A percentile compares a stretch with the other conserved stretches of the same genome.
These are phyloP conservation scores for Cryptocheilus praepositus DNA, from an alignment of 2,888 invertebrate genomes.

Conservation along the genomic window DNA sequence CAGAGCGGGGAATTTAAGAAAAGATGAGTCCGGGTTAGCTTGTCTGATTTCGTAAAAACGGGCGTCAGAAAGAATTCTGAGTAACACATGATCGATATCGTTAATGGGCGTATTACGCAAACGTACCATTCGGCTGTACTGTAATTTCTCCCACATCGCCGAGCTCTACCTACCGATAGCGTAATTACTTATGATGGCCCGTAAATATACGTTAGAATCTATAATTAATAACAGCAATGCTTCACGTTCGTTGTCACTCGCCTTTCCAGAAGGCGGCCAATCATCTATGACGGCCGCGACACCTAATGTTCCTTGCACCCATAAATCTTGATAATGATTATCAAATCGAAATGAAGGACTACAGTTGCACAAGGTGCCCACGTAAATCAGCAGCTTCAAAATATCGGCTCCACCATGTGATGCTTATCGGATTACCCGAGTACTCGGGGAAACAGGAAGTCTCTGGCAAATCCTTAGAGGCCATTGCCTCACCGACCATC, in stretches of 20 bases:
- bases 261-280: no score
- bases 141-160: no score
- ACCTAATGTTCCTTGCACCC: not conserved
- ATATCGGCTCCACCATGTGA: not conserved
- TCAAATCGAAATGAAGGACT: slow-evolving; percentile 2
- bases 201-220: no score
- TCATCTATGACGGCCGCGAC: no score
- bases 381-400: not conserved
- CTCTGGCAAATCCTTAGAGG: not conserved
- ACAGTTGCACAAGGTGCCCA: not conserved
- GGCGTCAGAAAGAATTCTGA: no score
- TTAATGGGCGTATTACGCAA: slow-evolving; percentile 1
- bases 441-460: not conserved
- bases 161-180: no score
- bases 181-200: no score
- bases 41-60: not conserved
- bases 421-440: not conserved
- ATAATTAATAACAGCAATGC: no score
- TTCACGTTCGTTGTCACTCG: no score
- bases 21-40: not conserved
- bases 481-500: no score
- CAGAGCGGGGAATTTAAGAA: not conserved
- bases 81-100: not conserved
- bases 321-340: slow-evolving; percentile 4
- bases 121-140: not conserved